phyloP scores from a whole-genome alignment of 1,140 invertebrate genomes.

The Sycophaga agraensis region DNA sequence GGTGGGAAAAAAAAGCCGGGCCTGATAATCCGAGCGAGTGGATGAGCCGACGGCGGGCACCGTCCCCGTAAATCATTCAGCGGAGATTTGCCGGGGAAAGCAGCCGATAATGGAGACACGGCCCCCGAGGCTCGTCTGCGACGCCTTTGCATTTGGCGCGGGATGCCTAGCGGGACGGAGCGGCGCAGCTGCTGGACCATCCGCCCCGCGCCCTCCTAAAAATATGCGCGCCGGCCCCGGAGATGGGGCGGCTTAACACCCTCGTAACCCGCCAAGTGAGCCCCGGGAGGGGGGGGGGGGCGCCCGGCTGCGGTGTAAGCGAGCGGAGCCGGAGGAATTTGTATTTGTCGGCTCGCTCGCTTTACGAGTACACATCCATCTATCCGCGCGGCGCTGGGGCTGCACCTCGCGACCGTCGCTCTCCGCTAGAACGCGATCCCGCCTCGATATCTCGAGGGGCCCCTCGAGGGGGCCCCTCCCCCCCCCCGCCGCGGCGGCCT shows the following conservation, averaged over 20 bases:
- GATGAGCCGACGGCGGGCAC: neutral
- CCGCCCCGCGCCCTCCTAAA: neutral
- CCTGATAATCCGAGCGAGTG: constrained; percentile 7
- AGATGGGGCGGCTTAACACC: constrained; percentile 44
- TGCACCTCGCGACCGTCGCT: constrained; percentile 33
- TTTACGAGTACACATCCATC: constrained; percentile 35
- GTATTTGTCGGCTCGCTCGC: constrained; percentile 39
- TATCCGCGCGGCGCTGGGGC: neutral
- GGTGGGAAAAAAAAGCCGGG: neutral
- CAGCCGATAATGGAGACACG: constrained; percentile 18
- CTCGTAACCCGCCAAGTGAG: constrained; percentile 39
- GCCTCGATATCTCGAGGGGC: constrained; percentile 28
- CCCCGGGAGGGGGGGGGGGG: constrained; percentile 11
- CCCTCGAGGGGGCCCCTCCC: neutral
- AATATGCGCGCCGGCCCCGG: constrained; percentile 17
- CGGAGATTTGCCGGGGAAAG: constrained; percentile 12
- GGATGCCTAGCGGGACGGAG: neutral
- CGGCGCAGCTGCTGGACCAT: constrained; percentile 9
- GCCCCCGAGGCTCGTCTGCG: too few relatives aligned
- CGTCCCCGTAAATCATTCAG: constrained; percentile 28
- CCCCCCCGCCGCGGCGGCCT: neutral
- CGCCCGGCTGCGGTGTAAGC: neutral
- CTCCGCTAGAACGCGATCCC: constrained; percentile 33
- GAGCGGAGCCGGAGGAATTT: constrained; percentile 35
- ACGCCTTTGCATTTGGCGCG: neutral